Base-by-base conservation (phyloP, 2,888 invertebrate genomes). In the Carabus problematicus region DNA sequence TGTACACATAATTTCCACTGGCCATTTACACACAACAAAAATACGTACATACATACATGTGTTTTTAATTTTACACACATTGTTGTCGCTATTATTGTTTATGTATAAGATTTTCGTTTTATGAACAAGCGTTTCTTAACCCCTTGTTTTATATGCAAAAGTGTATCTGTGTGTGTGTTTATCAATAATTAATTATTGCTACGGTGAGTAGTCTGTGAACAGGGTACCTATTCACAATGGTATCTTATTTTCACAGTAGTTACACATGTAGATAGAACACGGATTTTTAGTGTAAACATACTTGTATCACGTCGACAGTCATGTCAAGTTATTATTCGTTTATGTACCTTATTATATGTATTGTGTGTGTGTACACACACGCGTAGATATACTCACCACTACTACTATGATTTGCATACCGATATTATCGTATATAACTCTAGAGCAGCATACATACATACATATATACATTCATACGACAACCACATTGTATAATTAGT, bases 171-270 rank as follows among this genome's bases (percentile, higher is more conserved):
- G n/a, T n/a, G n/a, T n/a, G n/a, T 40, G 14, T 29, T 8, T 40
- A 40, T 1, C 16, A 40, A 41, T 11, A 8, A 11, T 18, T 3
- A 64, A 29, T 14, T 39, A 7, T 61, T 11, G 43, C 29, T 66
- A 59, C 19, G 58, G n/a, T 43, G 7, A 56, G 18, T 59, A 42
- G 42, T 16, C 29, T 29, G 29, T 6, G 29, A 29, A 63, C 60
- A 58, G 56, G 64, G 64, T 62, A 61, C 41, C 59, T 55, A 62
- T 70, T 67, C 70, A 73, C 68, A 72, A 70, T 71, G 72, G 64
- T 71, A 71, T 70, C 63, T 62, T 72, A 72, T 71, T 72, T n/a
- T 29, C 29, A 29, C 29, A 29, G 3, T 29, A 29, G 29, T 3
- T 29, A 6, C 3, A 29, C 2, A 29, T 29, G 29, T 29, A 29